These are phyloP conservation scores for Morone chrysops DNA, from an alignment of 2,113 vertebrate genomes.

Conservation along the genomic window DNA sequence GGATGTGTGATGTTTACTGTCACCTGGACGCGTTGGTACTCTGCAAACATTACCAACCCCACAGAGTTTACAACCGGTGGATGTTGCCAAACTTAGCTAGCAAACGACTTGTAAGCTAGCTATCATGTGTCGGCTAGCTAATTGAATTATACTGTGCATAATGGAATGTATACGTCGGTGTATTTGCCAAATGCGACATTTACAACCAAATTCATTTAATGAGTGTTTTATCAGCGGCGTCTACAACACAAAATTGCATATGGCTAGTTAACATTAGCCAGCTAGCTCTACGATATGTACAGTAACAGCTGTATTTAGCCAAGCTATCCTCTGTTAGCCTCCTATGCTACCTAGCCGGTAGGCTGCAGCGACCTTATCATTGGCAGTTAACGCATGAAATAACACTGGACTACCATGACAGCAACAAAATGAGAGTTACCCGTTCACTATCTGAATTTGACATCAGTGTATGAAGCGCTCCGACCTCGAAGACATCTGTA, in stretches of 20 bases:
- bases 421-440: constrained; percentile 45
- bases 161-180: neutral
- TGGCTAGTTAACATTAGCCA: neutral
- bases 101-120: neutral
- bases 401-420: neutral
- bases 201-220: neutral
- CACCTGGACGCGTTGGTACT: no score
- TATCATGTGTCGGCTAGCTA: neutral
- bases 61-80: neutral
- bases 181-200: neutral
- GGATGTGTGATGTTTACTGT: neutral
- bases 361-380: neutral
- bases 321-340: constrained; percentile 49
- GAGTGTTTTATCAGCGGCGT: neutral
- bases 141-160: neutral
- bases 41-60: neutral
- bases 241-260: neutral
- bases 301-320: constrained; percentile 14
- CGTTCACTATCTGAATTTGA: neutral
- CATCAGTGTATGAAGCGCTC: constrained; percentile 47
- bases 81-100: neutral
- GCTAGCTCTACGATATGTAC: neutral
- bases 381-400: neutral
- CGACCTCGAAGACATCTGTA: neutral
- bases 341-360: constrained; percentile 32